Evolutionary conservation across 2,113 vertebrate genomes (phyloP).

Genomic region (Stigmatopora argus): DNA sequence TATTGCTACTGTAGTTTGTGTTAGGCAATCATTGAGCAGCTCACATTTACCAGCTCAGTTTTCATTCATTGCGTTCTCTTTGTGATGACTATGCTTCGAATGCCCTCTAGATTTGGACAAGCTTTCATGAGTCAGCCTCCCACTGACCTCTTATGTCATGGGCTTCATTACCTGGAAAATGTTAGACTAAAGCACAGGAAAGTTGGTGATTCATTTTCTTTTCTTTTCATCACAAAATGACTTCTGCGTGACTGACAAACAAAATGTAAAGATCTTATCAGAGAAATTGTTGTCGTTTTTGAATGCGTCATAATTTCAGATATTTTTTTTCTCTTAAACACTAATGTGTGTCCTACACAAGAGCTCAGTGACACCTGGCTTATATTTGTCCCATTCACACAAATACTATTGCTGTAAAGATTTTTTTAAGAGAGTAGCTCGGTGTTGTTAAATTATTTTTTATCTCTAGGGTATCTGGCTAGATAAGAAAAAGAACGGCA

Average conservation of each 20-base stretch:
- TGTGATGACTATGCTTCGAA: constrained; percentile 50
- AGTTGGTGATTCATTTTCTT: background rate
- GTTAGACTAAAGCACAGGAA: constrained; percentile 31
- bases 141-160: constrained; percentile 43
- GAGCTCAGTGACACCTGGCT: background rate
- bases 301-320: background rate
- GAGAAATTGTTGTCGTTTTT: background rate
- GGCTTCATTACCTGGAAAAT: constrained; percentile 38
- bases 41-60: constrained; percentile 25
- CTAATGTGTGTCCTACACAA: background rate
- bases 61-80: constrained; percentile 27
- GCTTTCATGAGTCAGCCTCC: constrained; percentile 63
- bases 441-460: background rate
- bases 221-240: background rate
- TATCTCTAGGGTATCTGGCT: background rate
- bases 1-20: background rate
- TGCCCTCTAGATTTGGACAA: constrained; percentile 54
- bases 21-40: background rate
- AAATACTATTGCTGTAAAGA: background rate
- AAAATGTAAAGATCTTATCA: background rate
- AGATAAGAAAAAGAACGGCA: background rate
- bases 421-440: background rate
- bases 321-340: background rate
- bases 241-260: background rate
- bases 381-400: background rate